These are phyloP conservation scores for Mamestra configurata DNA, from an alignment of 1,140 invertebrate genomes.

Conservation along the genomic window DNA sequence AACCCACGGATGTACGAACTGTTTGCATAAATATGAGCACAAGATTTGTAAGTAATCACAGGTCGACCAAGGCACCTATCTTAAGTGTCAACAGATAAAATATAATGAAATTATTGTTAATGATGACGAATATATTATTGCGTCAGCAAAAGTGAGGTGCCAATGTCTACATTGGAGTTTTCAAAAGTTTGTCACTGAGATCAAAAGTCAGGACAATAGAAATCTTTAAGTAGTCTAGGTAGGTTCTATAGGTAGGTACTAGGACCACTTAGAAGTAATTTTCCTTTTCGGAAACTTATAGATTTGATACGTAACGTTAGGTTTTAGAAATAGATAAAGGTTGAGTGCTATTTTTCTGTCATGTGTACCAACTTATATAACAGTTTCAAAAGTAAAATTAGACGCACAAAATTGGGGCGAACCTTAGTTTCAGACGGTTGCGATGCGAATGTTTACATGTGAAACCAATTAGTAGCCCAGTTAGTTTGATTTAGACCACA, in stretches of 20 bases:
- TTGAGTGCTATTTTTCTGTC: background rate
- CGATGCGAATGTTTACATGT: constrained; percentile 8
- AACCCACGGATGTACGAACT: background rate
- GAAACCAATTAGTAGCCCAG: constrained; percentile 14
- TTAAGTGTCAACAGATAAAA: background rate
- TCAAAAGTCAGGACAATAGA: too few species aligned
- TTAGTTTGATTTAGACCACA: constrained; percentile 34
- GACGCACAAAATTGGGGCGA: constrained; percentile 9
- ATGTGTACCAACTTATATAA: background rate
- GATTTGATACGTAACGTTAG: too few species aligned
- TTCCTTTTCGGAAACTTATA: too few species aligned
- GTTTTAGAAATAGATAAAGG: too few species aligned
- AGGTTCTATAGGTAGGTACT: too few species aligned
- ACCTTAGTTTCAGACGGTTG: background rate
- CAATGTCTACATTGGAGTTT: too few species aligned
- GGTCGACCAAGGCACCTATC: background rate
- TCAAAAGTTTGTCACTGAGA: too few species aligned
- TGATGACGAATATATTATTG: background rate
- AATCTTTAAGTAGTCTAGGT: too few species aligned
- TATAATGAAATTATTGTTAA: background rate
- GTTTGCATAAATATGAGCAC: constrained; percentile 30
- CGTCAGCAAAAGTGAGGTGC: too few species aligned
- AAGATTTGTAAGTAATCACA: background rate
- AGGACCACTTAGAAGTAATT: too few species aligned
- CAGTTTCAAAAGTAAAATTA: constrained; percentile 18